Conservation (phyloP, 2,113 vertebrate genomes). For the Gulo gulo region DNA sequence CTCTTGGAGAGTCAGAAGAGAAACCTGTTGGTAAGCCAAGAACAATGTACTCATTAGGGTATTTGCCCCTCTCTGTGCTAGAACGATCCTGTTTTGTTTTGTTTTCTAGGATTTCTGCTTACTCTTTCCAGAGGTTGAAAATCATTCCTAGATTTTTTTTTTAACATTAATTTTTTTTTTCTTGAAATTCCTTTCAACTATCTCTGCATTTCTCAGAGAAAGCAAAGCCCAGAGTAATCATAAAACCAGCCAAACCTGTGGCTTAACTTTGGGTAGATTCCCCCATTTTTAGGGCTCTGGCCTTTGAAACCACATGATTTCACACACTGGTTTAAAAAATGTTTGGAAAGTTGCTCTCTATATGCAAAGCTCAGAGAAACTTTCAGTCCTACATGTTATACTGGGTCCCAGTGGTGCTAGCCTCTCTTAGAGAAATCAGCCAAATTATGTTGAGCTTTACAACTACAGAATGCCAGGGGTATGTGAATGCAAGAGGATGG, state of each 20-base stretch:
- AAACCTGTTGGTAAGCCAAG: background rate
- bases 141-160: background rate
- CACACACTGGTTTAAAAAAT: background rate
- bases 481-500: background rate
- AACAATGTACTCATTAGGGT: too few relatives aligned
- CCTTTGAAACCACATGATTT: background rate
- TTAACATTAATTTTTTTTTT: background rate
- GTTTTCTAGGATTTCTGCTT: background rate
- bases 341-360: background rate
- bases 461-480: background rate
- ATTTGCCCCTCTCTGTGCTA: background rate
- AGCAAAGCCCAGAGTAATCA: background rate
- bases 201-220: background rate
- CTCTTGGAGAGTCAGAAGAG: background rate
- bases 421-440: background rate
- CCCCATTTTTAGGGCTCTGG: background rate
- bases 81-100: background rate
- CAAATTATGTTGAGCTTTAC: background rate
- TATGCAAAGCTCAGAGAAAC: background rate
- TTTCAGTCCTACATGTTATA: background rate
- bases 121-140: constrained; percentile 2
- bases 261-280: background rate
- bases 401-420: background rate
- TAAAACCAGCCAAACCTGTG: background rate
- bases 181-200: background rate